A percentile compares a stretch with the other conserved stretches of the same genome.
Conservation (phyloP, 53 echinoderm and acorn worm genomes). For the Paelopatides confundens region DNA sequence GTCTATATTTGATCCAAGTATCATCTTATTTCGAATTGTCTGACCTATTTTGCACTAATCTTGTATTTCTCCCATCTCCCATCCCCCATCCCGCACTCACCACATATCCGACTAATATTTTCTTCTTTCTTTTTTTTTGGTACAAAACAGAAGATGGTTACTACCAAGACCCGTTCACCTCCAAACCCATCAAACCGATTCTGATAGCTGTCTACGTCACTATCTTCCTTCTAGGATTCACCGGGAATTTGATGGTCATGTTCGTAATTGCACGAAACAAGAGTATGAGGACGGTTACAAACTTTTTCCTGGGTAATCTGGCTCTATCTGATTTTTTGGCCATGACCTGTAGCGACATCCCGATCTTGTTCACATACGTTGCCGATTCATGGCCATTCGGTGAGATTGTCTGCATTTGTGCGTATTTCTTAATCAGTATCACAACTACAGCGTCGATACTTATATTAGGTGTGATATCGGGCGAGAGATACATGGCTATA, state of each 20-base stretch:
- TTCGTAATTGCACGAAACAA: slow-evolving; percentile 88
- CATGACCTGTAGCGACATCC: slow-evolving; percentile 84
- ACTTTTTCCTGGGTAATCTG: slow-evolving; percentile 91
- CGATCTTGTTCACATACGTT: slow-evolving; percentile 76
- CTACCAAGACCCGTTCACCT: slow-evolving; percentile 66
- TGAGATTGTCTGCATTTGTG: slow-evolving; percentile 63
- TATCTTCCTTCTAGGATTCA: slow-evolving; percentile 79
- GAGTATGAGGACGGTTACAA: slow-evolving; percentile 94
- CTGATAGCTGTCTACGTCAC: slow-evolving; percentile 71
- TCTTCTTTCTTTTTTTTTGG: too few relatives aligned
- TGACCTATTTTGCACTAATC: too few relatives aligned
- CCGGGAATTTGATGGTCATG: slow-evolving; percentile 86
- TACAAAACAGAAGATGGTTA: too few relatives aligned
- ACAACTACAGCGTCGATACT: slow-evolving; percentile 84
- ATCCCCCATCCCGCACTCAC: too few relatives aligned
- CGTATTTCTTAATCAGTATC: slow-evolving; percentile 69
- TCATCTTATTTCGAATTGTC: too few relatives aligned
- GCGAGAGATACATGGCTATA: slow-evolving; percentile 91
- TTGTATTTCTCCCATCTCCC: too few relatives aligned
- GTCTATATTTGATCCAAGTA: too few relatives aligned
- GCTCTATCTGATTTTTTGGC: slow-evolving; percentile 86
- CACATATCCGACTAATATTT: too few relatives aligned
- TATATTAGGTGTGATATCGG: slow-evolving; percentile 84
- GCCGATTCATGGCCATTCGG: slow-evolving; percentile 78
- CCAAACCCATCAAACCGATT: slow-evolving; percentile 69